Base-by-base conservation (phyloP, 2,797 vertebrate genomes). In the Benthosema pterotum region DNA sequence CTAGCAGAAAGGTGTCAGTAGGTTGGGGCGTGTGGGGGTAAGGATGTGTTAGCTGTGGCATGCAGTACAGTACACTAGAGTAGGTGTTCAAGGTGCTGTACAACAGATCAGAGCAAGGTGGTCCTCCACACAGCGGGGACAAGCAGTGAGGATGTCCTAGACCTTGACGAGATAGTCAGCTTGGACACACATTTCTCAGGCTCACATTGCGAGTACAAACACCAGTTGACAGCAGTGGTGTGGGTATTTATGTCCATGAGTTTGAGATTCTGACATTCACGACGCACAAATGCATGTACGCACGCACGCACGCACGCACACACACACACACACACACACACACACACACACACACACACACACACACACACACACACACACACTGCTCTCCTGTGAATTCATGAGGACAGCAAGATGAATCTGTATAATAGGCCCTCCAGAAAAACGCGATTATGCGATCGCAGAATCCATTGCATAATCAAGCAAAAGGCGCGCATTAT, bases 71-170 rank as follows among this genome's bases (percentile, higher is more conserved):
- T 25, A 25, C 22, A 25, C 3, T 25, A 25, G 3, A 25, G 22
- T 25, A 25, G 22, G 22, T 25, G 22, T 25, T 3, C 22, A 25
- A 25, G 22, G 22, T 25, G 5, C 22, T 25, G 22, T 25, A 25
- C 22, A 25, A 25, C 22, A 25, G 22, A 25, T 25, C 22, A 25
- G 32, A 22, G 47, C 28, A 19, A 28, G 25, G 18, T 19, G 42
- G 15, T 47, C 19, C 14, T 16, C 12, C 13, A 18, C 11, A 42
- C 18, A 18, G 4, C 4, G 9, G 19, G 17, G 46, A 16, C 13
- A 6, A 2, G 16, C 14, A 48, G 7, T 16, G 28, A 38, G 45
- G 45, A 42, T 64, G 53, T 49, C 53, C 62, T 56, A 56, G 62
- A 65, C 50, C 22, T 25, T 3, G 22, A 52, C 43, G 28, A 43